Percentiles rank a stretch among this genome's conserved stretches.
These are phyloP conservation scores for Monarcha castaneiventris DNA, from an alignment of 2,113 vertebrate genomes.

Conservation along the genomic window DNA sequence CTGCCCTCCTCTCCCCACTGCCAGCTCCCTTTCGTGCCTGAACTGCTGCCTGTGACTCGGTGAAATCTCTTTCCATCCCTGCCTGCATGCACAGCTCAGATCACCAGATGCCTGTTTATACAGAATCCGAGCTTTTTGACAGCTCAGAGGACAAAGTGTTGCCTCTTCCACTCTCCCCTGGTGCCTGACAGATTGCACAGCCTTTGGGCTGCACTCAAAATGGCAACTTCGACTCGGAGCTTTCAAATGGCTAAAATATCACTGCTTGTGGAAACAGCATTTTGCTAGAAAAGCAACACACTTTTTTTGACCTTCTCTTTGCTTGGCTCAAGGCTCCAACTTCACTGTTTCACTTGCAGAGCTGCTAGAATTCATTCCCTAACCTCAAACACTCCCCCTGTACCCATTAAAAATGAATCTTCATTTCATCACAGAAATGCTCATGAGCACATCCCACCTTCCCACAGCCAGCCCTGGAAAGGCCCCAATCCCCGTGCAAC, in stretches of 20 bases:
- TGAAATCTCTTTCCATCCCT: neutral
- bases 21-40: neutral
- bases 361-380: neutral
- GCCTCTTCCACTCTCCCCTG: conserved; percentile 59
- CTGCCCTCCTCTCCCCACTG: neutral
- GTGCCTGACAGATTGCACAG: conserved; percentile 64
- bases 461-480: neutral
- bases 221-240: conserved; percentile 16
- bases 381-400: neutral
- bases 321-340: neutral
- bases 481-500: neutral
- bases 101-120: conserved; percentile 66
- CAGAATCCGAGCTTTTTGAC: conserved; percentile 51
- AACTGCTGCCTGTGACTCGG: conserved; percentile 6
- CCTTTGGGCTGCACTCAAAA: conserved; percentile 60
- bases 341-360: neutral
- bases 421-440: neutral
- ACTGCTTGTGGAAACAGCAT: conserved; percentile 14
- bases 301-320: conserved; percentile 17
- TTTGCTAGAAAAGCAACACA: neutral
- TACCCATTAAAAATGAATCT: neutral
- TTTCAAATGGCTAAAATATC: conserved; percentile 61
- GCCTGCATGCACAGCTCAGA: conserved; percentile 3
- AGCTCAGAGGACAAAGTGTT: conserved; percentile 62
- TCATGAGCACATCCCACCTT: neutral